Conservation (phyloP, 2,888 invertebrate genomes). For the Platycheirus albimanus region DNA sequence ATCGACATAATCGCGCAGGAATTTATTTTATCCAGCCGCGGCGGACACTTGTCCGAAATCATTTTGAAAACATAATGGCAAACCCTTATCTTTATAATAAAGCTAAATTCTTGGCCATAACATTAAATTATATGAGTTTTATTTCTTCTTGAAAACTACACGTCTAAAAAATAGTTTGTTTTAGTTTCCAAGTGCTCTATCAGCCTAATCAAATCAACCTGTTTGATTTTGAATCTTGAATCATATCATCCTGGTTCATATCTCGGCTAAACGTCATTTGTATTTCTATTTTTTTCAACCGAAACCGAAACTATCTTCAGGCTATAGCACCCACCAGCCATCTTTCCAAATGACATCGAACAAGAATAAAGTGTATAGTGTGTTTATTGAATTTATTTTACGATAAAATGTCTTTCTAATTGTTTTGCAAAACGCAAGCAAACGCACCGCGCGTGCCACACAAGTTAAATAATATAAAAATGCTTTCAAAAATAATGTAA, state of each 20-base stretch:
- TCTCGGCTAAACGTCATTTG: conserved; percentile 38
- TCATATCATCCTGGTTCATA: not conserved
- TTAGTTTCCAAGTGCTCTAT: too few relatives aligned
- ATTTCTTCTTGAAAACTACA: too few relatives aligned
- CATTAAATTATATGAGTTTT: too few relatives aligned
- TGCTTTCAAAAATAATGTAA: conserved; percentile 79
- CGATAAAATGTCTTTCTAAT: conserved; percentile 91
- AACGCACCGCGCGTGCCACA: conserved; percentile 80
- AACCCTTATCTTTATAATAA: too few relatives aligned
- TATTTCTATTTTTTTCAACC: not conserved
- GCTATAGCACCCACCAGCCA: conserved; percentile 50
- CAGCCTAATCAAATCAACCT: not conserved
- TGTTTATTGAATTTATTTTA: conserved; percentile 81
- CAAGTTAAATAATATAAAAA: conserved; percentile 78
- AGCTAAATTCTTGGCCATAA: too few relatives aligned
- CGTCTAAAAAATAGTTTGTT: too few relatives aligned
- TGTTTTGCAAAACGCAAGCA: conserved; percentile 79
- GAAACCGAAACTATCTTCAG: conserved; percentile 34
- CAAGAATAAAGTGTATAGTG: conserved; percentile 78
- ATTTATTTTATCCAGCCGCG: too few relatives aligned
- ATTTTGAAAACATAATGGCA: too few relatives aligned
- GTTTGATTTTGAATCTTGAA: conserved; percentile 11
- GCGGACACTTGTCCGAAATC: too few relatives aligned
- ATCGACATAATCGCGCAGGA: too few relatives aligned
- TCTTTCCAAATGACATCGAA: conserved; percentile 81